A percentile compares a stretch with the other conserved stretches of the same genome.
phyloP scores from a whole-genome alignment of 2,888 invertebrate genomes.

The Baccha elongata region DNA sequence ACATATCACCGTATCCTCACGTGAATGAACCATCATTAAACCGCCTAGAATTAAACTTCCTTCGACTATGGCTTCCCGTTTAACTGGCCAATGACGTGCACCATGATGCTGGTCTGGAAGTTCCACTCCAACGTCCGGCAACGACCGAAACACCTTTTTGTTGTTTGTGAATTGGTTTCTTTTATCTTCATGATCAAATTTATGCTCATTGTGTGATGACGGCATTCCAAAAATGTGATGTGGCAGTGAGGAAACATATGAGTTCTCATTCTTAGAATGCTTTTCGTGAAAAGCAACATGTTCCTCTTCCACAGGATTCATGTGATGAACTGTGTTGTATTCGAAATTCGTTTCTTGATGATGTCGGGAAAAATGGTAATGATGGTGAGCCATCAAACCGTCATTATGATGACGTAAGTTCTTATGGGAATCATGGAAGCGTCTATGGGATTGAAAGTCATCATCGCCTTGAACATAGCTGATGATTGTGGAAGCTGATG shows the following conservation, averaged over 20 bases:
- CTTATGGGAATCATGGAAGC: constrained; percentile 28
- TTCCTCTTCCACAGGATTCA: background rate
- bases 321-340: constrained; percentile 11
- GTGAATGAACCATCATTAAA: constrained; percentile 95
- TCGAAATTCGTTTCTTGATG: constrained; percentile 48
- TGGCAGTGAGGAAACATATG: constrained; percentile 9
- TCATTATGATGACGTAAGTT: constrained; percentile 17
- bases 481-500: constrained; percentile 38
- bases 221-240: constrained; percentile 23
- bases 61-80: constrained; percentile 90
- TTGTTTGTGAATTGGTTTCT: constrained; percentile 6
- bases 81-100: constrained; percentile 87
- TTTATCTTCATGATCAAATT: background rate
- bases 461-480: constrained; percentile 6
- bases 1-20: constrained; percentile 90
- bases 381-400: constrained; percentile 25
- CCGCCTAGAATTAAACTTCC: constrained; percentile 93
- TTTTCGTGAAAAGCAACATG: background rate
- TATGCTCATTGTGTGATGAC: background rate
- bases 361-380: constrained; percentile 36
- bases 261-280: background rate
- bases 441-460: constrained; percentile 27
- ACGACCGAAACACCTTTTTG: constrained; percentile 78
- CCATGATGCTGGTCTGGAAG: constrained; percentile 69
- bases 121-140: constrained; percentile 78